These are phyloP conservation scores for Orgyia antiqua DNA, from an alignment of 2,888 invertebrate genomes.

Conservation along the genomic window DNA sequence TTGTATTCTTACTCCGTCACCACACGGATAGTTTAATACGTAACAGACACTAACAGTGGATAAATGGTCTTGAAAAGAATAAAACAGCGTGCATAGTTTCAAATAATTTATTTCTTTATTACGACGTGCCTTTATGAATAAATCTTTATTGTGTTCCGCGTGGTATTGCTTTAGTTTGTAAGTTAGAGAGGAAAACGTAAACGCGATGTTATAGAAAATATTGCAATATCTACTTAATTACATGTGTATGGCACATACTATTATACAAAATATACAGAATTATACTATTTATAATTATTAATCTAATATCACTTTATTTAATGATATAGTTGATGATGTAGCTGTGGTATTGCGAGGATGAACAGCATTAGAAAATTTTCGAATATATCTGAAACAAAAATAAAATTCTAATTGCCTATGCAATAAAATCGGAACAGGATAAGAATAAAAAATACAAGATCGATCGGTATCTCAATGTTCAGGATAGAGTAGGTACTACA, in stretches of 20 bases:
- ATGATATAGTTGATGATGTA: constrained; percentile 64
- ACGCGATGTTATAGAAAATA: constrained; percentile 62
- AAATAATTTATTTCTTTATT: constrained; percentile 52
- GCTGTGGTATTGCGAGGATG: constrained; percentile 42
- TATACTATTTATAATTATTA: constrained; percentile 53
- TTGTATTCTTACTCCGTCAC: too few species aligned
- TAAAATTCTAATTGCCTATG: not conserved
- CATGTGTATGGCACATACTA: constrained; percentile 72
- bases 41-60: too few species aligned
- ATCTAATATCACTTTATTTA: constrained; percentile 75
- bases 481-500: too few species aligned
- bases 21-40: too few species aligned
- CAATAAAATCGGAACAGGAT: not conserved
- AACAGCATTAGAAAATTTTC: constrained; percentile 47
- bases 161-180: constrained; percentile 61
- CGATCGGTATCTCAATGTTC: too few species aligned
- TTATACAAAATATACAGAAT: constrained; percentile 76
- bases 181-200: constrained; percentile 52
- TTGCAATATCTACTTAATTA: constrained; percentile 67
- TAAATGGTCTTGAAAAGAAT: too few species aligned
- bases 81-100: too few species aligned
- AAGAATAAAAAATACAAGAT: too few species aligned
- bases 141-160: constrained; percentile 62
- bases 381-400: constrained; percentile 46
- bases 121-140: constrained; percentile 66